Base-by-base conservation (phyloP, 1,140 invertebrate genomes). In the Meloidogyne exigua region DNA sequence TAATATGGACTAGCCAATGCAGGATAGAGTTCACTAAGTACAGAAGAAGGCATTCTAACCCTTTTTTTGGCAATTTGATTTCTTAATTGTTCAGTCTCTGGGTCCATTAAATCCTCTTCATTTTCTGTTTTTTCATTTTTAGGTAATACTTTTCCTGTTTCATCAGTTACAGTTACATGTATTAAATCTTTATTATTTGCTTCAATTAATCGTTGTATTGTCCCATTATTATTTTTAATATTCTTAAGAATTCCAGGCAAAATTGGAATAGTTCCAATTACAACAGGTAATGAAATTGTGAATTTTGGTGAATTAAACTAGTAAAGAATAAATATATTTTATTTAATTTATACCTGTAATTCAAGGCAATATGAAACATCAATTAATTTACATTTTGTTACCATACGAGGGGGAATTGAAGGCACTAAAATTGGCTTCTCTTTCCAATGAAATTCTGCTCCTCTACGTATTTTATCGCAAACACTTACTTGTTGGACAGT, bases 11-110 rank as follows among this genome's bases (percentile, higher is more conserved):
- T 77, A 12, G 85, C 86, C 76, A 87, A 76, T 21, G 81, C 78
- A 2, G 85, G 85, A 68, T 87, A 87, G 25, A 87, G 68, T 69
- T 87, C 85, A 63, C 76, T 82, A 21, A 87, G 78, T 65, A 87
- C 85, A 2, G 85, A 86, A 26, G 82, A 84, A 5, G 85, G 85
- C 85, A 87, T 87, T 70, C 85, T 71, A 36, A 87, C 82, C 21
- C 25, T 25, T 13, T 68, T 69, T 32, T 65, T 49, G 82, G 77
- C 70, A 85, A 87, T 70, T 82, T 87, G 44, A 79, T 57, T 25
- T 79, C 76, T 21, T 79, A 72, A 21, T 65, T 15, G 76, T 63
- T 74, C 82, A 80, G 44, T 76, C 74, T 67, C 85, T 81, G 13
- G 68, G 72, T 36, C 76, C 72, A 23, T 83, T 62, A 18, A 76